Evolutionary conservation across 2,888 invertebrate species (phyloP), one percentile per base, ranked within the genome.

Genomic region (Chrysolina haemoptera): DNA sequence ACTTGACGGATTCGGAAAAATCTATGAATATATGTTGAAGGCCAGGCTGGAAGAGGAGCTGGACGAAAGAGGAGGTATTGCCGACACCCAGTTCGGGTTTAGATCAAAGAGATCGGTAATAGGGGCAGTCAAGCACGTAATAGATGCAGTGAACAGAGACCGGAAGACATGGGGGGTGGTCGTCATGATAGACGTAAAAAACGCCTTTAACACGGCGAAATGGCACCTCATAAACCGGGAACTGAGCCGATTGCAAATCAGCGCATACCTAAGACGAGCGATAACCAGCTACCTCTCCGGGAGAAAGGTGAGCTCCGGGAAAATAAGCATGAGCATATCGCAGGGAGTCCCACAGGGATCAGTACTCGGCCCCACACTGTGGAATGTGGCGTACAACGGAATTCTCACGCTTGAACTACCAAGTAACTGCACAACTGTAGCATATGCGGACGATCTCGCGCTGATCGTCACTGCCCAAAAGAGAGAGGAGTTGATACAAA

Each of bases 41-140:
- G 6, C n/a, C 27, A 59, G 27, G n/a, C 59, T 59, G 27, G 59
- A 59, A n/a, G 59, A 12, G n/a, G 59, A 59, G 59, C 27, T 59
- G n/a, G 22, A 67, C n/a, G 66, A 55, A n/a, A 16, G 27, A 41
- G 35, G 35, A 35, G 35, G 35, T 8, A 35, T 35, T 35, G 35
- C 35, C 35, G 8, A 35, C 35, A 65, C 46, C 9, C 65, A 65
- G 40, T 65, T 65, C 6, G 65, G 46, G 3, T 65, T 65, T 12
- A 41, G 65, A 18, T 8, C 43, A 20, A 46, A 65, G 14, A 65
- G 43, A 18, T 46, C 18, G 11, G 18, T 18, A n/a, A 40, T 65
- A n/a, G n/a, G 12, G 1, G 65, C 65, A 16, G 41, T 65, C 8
- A 14, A 43, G 43, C 40, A 48, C 14, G 27, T 65, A 10, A 48